These are phyloP conservation scores for Mythimna ferrago DNA, from an alignment of 2,888 invertebrate species.

Conservation along the genomic window DNA sequence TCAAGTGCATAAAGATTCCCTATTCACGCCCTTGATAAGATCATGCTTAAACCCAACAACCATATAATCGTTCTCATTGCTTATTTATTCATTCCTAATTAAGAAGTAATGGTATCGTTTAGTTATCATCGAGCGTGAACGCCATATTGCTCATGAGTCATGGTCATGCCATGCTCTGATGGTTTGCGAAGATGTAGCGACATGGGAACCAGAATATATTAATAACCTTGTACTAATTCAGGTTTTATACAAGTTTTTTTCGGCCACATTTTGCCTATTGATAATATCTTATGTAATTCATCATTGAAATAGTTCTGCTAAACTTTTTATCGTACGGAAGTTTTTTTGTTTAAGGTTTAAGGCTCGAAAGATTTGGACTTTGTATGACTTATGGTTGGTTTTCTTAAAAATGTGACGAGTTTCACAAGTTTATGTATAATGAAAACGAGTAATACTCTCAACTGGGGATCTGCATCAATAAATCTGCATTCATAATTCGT, in stretches of 20 bases:
- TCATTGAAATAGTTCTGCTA: constrained; percentile 50
- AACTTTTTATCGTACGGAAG: constrained; percentile 25
- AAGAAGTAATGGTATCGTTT: constrained; percentile 77
- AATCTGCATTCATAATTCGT: constrained; percentile 50
- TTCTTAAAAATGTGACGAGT: neutral
- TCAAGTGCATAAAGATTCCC: constrained; percentile 18
- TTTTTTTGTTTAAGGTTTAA: constrained; percentile 24
- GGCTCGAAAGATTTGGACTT: neutral
- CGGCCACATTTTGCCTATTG: constrained; percentile 37
- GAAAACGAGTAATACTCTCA: neutral
- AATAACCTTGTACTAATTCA: constrained; percentile 40
- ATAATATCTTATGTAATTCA: constrained; percentile 42
- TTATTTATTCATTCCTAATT: constrained; percentile 67
- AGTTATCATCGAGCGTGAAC: constrained; percentile 78
- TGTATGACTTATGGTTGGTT: neutral
- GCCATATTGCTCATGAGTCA: constrained; percentile 80
- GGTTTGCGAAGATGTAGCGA: constrained; percentile 67
- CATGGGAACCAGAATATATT: constrained; percentile 68
- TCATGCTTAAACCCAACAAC: constrained; percentile 47
- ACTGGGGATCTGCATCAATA: constrained; percentile 13
- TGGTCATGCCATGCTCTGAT: constrained; percentile 74
- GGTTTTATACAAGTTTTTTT: constrained; percentile 45
- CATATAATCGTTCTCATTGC: constrained; percentile 68
- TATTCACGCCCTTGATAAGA: constrained; percentile 42
- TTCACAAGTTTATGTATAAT: neutral